Base-by-base conservation (phyloP, 30 jellyfish, hydroid and myxozoan species). In the Mastigias papua region DNA sequence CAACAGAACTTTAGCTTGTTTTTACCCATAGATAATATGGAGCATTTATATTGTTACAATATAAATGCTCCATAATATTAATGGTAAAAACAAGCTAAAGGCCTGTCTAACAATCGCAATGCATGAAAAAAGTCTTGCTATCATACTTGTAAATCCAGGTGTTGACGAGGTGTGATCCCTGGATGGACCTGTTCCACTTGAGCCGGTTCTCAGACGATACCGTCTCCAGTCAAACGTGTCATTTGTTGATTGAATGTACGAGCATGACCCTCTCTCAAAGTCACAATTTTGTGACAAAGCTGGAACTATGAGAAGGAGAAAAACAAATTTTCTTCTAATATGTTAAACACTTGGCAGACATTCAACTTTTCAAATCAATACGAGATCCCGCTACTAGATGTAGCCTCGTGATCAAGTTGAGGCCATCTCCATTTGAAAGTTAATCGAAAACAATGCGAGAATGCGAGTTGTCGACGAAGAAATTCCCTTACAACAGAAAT, bases 161-260 rank as follows among this genome's bases (percentile, higher is more conserved):
- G 90, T 81, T 31, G 65, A 23, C 30, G 98, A 94, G 0, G 98
- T 94, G 82, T 94, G 98, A 66, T 94, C 98, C 10, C 61, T 76
- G 0, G 79, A 26, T 1, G 98, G 97, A 0, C 98, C 98, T 28
- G 98, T 94, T 16, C 95, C 97, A 76, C 90, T 9, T 1, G 97
- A 80, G 17, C 90, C 89, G 37, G 97, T 84, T 11, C 60, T 21
- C 20, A 82, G 73, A 27, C 87, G 46, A 17, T 29, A 20, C 66
- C 98, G 57, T 1, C 89, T 82, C 98, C 98, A 94, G 50, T 94
- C 99, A 85, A 94, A 94, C 19, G 92, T 94, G 69, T 94, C 99
- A 66, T 83, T 88, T 72, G 60, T 88, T 32, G 87, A 76, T 71
- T 93, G 98, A 7, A 73, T 69, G 76, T 95, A 94, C 25, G 82